These are phyloP conservation scores for Microdon myrmicae DNA, from an alignment of 2,888 invertebrate genomes.

Conservation along the genomic window DNA sequence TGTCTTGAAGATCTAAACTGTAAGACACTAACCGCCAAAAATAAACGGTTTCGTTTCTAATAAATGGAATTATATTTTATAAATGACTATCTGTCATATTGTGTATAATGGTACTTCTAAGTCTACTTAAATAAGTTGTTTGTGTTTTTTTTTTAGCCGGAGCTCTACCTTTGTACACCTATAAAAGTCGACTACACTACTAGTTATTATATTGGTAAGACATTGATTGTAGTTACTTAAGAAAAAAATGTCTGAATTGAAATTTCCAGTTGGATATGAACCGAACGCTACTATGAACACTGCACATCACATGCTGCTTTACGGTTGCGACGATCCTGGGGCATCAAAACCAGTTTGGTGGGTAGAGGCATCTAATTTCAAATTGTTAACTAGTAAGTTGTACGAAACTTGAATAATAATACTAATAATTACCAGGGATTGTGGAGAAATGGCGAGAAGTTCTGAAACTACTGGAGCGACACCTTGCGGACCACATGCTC, in stretches of 20 bases:
- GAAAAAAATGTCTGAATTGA: background rate
- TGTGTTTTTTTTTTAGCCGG: constrained; percentile 76
- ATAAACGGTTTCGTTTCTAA: no score
- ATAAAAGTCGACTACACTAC: constrained; percentile 81
- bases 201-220: constrained; percentile 84
- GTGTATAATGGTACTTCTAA: no score
- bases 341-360: constrained; percentile 74
- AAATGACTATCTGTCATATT: no score
- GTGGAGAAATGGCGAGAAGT: constrained; percentile 87
- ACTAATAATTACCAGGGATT: constrained; percentile 74
- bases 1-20: no score
- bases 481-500: constrained; percentile 80
- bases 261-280: constrained; percentile 82
- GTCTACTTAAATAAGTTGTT: no score
- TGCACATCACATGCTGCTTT: constrained; percentile 93
- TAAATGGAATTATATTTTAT: no score
- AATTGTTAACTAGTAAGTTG: background rate
- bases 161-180: constrained; percentile 91
- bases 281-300: constrained; percentile 91
- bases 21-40: no score
- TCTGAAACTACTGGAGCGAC: constrained; percentile 71
- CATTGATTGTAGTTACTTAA: no score
- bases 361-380: constrained; percentile 56
- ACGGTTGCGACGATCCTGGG: constrained; percentile 81
- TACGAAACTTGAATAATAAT: constrained; percentile 4